A percentile compares a stretch with the other conserved stretches of the same genome.
Evolutionary conservation across 2,797 vertebrate genomes (phyloP).

Genomic region (Salmo trutta): DNA sequence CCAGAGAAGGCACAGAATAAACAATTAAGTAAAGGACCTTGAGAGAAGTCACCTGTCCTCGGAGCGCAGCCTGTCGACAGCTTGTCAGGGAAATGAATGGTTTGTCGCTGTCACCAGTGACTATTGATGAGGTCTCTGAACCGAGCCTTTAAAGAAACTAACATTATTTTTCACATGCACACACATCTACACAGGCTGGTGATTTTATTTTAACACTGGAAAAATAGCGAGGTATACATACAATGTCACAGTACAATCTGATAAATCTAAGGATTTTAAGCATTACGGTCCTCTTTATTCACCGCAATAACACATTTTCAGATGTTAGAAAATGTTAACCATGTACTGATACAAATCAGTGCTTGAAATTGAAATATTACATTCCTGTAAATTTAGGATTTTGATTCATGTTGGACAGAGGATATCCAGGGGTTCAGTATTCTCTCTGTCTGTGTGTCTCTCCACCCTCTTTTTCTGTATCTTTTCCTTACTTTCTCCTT

Average conservation of each 20-base stretch:
- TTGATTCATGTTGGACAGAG: not conserved
- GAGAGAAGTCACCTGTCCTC: constrained; percentile 86
- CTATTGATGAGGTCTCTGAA: constrained; percentile 85
- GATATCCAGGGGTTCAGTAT: not conserved
- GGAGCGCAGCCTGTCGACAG: constrained; percentile 15
- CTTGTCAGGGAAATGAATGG: constrained; percentile 88
- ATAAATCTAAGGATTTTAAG: not conserved
- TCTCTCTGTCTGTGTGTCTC: not conserved
- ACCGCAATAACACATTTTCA: not conserved
- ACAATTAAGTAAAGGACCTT: constrained; percentile 82
- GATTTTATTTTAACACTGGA: not conserved
- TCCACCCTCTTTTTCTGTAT: too few species aligned
- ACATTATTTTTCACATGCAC: constrained; percentile 15
- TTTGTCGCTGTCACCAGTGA: constrained; percentile 88
- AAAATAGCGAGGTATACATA: not conserved
- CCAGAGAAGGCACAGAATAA: constrained; percentile 26
- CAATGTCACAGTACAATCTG: not conserved
- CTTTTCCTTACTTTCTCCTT: not conserved
- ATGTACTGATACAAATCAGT: not conserved
- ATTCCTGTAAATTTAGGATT: not conserved
- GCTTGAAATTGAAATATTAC: not conserved
- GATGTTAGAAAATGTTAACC: not conserved
- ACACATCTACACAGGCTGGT: not conserved
- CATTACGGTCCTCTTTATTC: not conserved
- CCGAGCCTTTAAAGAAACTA: constrained; percentile 42